Base-by-base conservation (phyloP, 1,140 invertebrate genomes). In the Zaprionus tsacasi region DNA sequence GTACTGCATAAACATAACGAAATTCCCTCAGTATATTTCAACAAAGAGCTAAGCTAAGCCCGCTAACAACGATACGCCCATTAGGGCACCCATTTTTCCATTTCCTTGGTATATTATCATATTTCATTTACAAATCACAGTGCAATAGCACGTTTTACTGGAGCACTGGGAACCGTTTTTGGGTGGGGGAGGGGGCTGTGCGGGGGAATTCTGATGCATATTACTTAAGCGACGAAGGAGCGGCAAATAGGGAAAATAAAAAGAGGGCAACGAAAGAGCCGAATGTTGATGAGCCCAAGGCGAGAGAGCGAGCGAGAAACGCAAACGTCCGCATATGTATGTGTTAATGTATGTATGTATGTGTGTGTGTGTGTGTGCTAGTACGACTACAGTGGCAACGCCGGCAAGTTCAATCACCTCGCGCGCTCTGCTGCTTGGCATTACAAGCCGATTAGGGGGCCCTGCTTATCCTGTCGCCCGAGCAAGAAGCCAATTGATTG, bases 341-440 rank as follows among this genome's bases (percentile, higher is more conserved):
- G 17, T 7, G 15, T 1, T n/a, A n/a, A n/a, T n/a, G n/a, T n/a
- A 30, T 25, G 13, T 27, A 2, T 38, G 11, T 59, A 8, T 36
- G 30, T 10, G 0, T 63, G n/a, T 69, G 35, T 43, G 8, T 36
- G 27, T 68, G 11, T 56, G 13, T 33, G 12, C 55, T 12, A 43
- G 35, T 17, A 61, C 17, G 40, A 21, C 33, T 68, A 43, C 50
- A 57, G 66, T 75, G 67, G 72, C 67, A 70, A 36, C 67, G 67
- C 54, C 67, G 72, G 40, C 59, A 70, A 64, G 72, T 75, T 75
- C 72, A 75, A 70, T 75, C 72, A 75, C 67, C 72, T 70, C 30
- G n/a, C 54, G 40, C 40, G n/a, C 40, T n/a, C 30, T 5, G 48
- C 58, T 57, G 56, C 55, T 52, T 61, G 71, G 57, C 71, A 56